Evolutionary conservation across 2,113 vertebrate genomes (phyloP), one percentile per base, ranked within the genome.

Genomic region (Amphiprion percula): DNA sequence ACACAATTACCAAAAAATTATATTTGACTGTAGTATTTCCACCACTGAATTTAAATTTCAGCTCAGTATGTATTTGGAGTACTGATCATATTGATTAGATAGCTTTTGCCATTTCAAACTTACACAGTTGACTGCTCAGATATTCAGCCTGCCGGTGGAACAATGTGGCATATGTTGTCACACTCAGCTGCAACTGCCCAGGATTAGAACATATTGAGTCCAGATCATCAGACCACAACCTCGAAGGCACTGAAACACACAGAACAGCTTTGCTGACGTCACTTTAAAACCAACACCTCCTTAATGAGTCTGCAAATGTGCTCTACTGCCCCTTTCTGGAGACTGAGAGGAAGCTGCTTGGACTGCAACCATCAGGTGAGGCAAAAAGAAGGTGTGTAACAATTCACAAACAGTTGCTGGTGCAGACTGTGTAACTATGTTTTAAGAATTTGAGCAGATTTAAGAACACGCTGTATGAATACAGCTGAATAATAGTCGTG

Each of bases 321-420:
- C 60, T 80, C 70, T 63, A 74, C 77, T 73, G 88, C 82, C 85
- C 74, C 84, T 89, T 82, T 54, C 75, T 90, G 91, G 80, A 77
- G 65, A 66, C 10, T 19, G 26, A 54, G 47, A 66, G 77, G 44
- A 70, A 67, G 49, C 33, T 39, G 26, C 12, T 37, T 59, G 44
- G 52, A 62, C 19, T 16, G 30, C 5, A 47, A 10, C 2, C 5
- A 10, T n/a, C 4, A 8, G 4, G 10, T 62, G 14, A 62, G 73
- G 67, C 39, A 49, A 10, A 64, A 60, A 24, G 16, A 17, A 11
- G 15, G 23, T 46, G 21, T 75, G 21, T 58, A 50, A 15, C 2
- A 37, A 9, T 49, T 49, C 4, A 19, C 16, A 49, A 19, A 19
- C 17, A 10, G 47, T 49, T 49, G 15, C 19, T 49, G 52, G 12